Evolutionary conservation across 2,888 invertebrate genomes (phyloP).

Genomic region (Stenodema calcarata): DNA sequence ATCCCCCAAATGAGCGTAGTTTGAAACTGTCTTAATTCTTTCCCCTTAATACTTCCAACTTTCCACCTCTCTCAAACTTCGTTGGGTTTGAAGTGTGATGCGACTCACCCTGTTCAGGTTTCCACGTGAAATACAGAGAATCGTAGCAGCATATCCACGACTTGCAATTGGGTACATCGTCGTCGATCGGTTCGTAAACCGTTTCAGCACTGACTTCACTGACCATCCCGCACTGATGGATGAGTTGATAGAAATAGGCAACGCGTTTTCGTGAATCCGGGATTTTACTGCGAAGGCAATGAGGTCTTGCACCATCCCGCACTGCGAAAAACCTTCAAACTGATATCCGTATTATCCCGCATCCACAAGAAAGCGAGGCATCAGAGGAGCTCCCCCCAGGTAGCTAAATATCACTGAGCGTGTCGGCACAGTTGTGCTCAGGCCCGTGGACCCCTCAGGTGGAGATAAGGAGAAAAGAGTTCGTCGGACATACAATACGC

Average conservation of each 20-base stretch:
- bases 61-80: no score
- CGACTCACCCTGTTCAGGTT: conserved; percentile 31
- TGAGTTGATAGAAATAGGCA: neutral
- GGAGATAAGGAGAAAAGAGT: conserved; percentile 1
- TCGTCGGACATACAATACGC: neutral
- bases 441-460: neutral
- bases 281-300: neutral
- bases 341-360: neutral
- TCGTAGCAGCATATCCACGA: conserved; percentile 38
- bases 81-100: no score
- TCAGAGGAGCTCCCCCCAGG: neutral
- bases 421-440: conserved; percentile 41
- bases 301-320: conserved; percentile 6
- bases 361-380: neutral
- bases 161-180: conserved; percentile 29
- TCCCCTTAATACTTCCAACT: no score
- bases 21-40: no score
- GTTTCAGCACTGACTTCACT: conserved; percentile 37
- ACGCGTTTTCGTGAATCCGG: no score
- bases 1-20: no score
- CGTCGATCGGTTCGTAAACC: conserved; percentile 36
- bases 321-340: neutral
- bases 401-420: conserved; percentile 33
- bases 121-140: conserved; percentile 36
- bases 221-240: conserved; percentile 8